Conservation (phyloP, 1,140 invertebrate species). For the Varroa destructor region DNA sequence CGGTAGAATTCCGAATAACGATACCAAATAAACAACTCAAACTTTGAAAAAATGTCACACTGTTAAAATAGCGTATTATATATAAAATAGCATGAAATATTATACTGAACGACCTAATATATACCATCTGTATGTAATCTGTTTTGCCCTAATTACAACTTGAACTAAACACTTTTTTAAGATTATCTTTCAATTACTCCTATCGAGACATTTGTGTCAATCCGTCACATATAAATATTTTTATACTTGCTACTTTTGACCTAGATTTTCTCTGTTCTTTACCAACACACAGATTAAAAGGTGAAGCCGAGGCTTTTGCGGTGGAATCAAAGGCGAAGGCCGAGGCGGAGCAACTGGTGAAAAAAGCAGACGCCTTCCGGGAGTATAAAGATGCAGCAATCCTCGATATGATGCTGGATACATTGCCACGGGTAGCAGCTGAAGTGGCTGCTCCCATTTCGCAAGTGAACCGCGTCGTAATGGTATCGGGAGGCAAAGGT, state of each 20-base stretch:
- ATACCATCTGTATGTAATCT: too few relatives aligned
- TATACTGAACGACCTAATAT: too few relatives aligned
- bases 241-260: neutral
- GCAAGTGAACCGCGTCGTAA: conserved; percentile 80
- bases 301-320: conserved; percentile 82
- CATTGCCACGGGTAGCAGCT: conserved; percentile 87
- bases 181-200: too few relatives aligned
- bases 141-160: too few relatives aligned
- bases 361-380: conserved; percentile 89
- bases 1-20: too few relatives aligned
- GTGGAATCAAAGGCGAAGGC: conserved; percentile 84
- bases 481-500: conserved; percentile 81
- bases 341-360: conserved; percentile 87
- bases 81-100: too few relatives aligned
- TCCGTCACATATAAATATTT: neutral
- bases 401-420: conserved; percentile 90
- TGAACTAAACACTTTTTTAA: too few relatives aligned
- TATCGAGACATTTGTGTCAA: too few relatives aligned
- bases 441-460: conserved; percentile 86
- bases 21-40: too few relatives aligned
- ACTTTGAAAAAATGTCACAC: too few relatives aligned
- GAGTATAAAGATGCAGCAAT: conserved; percentile 92
- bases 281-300: conserved; percentile 42
- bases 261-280: conserved; percentile 25
- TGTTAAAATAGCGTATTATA: too few relatives aligned